Base-by-base conservation (phyloP, 1,140 invertebrate genomes). In the Meloidogyne hapla region DNA sequence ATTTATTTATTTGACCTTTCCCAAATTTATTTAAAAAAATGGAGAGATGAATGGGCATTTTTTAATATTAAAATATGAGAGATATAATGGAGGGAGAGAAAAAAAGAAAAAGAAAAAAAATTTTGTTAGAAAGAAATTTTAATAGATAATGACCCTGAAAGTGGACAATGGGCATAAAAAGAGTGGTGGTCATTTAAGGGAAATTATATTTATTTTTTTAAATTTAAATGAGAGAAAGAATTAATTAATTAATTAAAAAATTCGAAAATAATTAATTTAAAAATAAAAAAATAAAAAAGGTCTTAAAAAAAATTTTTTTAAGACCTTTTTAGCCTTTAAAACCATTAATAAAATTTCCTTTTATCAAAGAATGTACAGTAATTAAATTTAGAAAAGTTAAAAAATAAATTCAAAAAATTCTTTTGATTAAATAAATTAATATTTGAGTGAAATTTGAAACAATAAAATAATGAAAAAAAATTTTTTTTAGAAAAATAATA, bases 1-100 rank as follows among this genome's bases (percentile, higher is more conserved):
- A 56, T 56, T 56, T 56, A 56, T 56, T 56, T 56, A 56, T n/a
- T 56, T 56, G 48, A 56, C 48, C 48, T 56, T 56, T 56, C 48
- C 48, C 48, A 56, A 56, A 56, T n/a, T n/a, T 56, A n/a, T 56
- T n/a, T n/a, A n/a, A 56, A 48, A 21, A 56, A 56, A 6, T 56
- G n/a, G n/a, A 56, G 18, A 56, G n/a, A 21, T n/a, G 48, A 56
- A 21, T n/a, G 48, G 33, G 8, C 8, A 56, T 6, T 15, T 48
- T 48, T 18, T 48, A 48, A 18, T 48, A 18, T 48, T 18, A 48
- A 48, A 48, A 48, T 3, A 18, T 15, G 18, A n/a, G 6, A n/a
- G 6, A 48, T 48, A 48, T 42, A 45, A 18, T n/a, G 2, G 9
- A 8, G 33, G 33, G 33, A 33, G 33, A 33, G 33, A 33, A 33